These are phyloP conservation scores for Hydractinia symbiolongicarpus DNA, from an alignment of 30 jellyfish, hydroid and myxozoan genomes.

Conservation along the genomic window DNA sequence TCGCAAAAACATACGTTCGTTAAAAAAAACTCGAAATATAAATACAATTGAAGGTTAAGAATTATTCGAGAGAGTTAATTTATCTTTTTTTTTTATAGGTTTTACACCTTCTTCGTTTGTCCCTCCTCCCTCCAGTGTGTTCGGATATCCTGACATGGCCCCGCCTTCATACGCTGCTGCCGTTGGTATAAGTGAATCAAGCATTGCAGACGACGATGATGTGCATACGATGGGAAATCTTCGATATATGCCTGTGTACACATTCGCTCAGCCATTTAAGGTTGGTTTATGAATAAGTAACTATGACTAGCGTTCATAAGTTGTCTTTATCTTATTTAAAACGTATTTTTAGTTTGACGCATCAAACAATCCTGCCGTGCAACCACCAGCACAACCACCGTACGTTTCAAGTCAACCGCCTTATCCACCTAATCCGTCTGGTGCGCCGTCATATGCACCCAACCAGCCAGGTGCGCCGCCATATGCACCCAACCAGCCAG, in stretches of 20 bases:
- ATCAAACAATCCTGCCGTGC: neutral
- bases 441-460: too few relatives aligned
- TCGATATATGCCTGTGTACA: constrained; percentile 11
- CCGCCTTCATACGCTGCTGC: constrained; percentile 24
- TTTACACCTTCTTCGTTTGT: neutral
- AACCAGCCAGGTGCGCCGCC: too few relatives aligned
- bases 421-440: too few relatives aligned
- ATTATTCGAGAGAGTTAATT: too few relatives aligned
- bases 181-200: neutral
- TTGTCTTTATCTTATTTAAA: neutral
- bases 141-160: constrained; percentile 30
- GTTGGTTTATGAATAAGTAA: neutral
- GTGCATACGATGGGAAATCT: constrained; percentile 1
- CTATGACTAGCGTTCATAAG: too few relatives aligned
- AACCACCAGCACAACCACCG: neutral
- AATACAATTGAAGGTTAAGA: too few relatives aligned
- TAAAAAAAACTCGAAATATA: too few relatives aligned
- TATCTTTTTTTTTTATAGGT: neutral
- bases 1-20: too few relatives aligned
- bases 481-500: too few relatives aligned
- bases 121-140: constrained; percentile 15
- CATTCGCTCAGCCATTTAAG: constrained; percentile 16
- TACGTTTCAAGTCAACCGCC: too few relatives aligned
- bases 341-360: neutral
- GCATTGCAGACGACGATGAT: neutral